These are phyloP conservation scores for Simalia tracyae DNA, from an alignment of 2,797 vertebrate genomes.

Conservation along the genomic window DNA sequence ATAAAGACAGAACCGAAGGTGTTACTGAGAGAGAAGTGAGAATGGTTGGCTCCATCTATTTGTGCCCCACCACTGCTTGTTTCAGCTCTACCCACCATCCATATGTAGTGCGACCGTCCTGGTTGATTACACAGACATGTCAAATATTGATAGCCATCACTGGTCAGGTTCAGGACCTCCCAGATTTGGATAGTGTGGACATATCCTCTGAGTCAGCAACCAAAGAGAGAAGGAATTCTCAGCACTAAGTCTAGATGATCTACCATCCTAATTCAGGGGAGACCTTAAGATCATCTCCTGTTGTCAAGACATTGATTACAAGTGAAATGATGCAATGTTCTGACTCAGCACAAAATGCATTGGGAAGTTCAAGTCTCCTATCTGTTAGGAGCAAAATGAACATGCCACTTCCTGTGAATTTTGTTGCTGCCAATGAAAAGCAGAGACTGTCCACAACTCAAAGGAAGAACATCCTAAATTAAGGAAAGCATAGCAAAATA, in stretches of 20 bases:
- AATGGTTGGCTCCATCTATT: too few relatives aligned
- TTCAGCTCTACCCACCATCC: too few relatives aligned
- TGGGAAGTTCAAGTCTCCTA: constrained; percentile 19
- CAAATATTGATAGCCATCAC: neutral
- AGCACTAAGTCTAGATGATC: neutral
- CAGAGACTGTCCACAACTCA: constrained; percentile 49
- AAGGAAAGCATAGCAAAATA: constrained; percentile 38
- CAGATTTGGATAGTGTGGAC: neutral
- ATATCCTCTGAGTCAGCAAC: too few relatives aligned
- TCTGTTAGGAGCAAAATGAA: constrained; percentile 35
- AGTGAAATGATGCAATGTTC: neutral
- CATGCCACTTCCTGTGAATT: constrained; percentile 30
- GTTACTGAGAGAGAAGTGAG: too few relatives aligned
- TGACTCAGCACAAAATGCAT: neutral
- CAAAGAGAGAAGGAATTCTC: neutral
- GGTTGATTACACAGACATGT: neutral
- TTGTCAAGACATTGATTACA: neutral
- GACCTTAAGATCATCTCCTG: too few relatives aligned
- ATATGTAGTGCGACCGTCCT: too few relatives aligned
- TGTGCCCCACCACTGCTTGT: too few relatives aligned
- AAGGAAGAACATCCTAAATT: constrained; percentile 50
- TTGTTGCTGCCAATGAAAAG: constrained; percentile 56
- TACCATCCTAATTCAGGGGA: too few relatives aligned
- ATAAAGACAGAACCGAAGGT: too few relatives aligned
- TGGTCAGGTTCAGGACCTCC: neutral